Conservation (phyloP, 2,797 vertebrate genomes). For the Acanthopagrus latus region DNA sequence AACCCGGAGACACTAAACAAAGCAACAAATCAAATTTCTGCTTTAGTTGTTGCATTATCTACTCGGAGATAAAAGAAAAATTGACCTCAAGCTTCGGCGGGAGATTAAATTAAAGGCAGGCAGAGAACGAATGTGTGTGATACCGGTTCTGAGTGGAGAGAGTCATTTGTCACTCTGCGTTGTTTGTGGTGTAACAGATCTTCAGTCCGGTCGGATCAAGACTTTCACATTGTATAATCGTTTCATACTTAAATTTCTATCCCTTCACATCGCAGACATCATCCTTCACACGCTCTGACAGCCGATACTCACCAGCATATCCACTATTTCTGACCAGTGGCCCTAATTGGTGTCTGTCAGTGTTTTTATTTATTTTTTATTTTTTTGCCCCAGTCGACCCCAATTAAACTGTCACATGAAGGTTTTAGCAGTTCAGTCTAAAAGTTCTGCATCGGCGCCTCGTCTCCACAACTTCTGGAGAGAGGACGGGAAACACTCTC, state of each 20-base stretch:
- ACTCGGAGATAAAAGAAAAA: conserved; percentile 40
- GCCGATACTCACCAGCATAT: background rate
- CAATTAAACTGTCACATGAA: conserved; percentile 11
- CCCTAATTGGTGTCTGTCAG: conserved; percentile 18
- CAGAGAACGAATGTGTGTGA: conserved; percentile 40
- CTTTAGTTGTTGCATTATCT: conserved; percentile 51
- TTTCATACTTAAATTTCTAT: background rate
- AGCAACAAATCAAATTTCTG: conserved; percentile 48
- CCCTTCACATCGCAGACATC: background rate
- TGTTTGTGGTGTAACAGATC: background rate
- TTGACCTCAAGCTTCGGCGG: conserved; percentile 29
- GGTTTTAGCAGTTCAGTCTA: conserved; percentile 4
- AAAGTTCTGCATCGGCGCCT: conserved; percentile 33
- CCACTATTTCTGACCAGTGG: background rate
- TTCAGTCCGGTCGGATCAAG: background rate
- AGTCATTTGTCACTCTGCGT: conserved; percentile 14
- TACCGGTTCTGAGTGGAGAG: conserved; percentile 17
- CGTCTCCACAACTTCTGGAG: conserved; percentile 13
- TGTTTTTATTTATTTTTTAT: too few relatives aligned
- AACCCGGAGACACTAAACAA: conserved; percentile 22
- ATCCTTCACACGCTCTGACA: background rate
- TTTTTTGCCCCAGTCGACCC: too few relatives aligned
- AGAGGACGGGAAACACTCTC: conserved; percentile 9
- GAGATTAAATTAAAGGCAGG: conserved; percentile 53
- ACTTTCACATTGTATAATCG: background rate